These are phyloP conservation scores for Anoura caudifer DNA, from an alignment of 2,113 vertebrate species.

Conservation along the genomic window DNA sequence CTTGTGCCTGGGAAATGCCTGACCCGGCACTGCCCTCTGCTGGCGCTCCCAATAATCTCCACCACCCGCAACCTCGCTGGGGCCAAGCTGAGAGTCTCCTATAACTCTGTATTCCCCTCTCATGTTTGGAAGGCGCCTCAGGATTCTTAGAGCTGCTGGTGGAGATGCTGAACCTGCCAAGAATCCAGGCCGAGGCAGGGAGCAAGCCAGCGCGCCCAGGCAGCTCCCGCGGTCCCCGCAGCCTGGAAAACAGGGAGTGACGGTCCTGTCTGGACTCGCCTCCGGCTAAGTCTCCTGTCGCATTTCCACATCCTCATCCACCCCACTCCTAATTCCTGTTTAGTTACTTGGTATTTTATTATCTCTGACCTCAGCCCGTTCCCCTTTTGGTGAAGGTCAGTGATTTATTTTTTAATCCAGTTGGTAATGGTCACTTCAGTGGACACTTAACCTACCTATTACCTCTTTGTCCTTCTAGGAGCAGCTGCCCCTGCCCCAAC, in stretches of 20 bases:
- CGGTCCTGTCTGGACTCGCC: accelerated
- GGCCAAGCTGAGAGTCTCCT: accelerated
- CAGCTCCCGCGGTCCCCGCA: neutral
- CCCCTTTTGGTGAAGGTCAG: neutral
- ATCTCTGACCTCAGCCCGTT: neutral
- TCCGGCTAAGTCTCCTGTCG: accelerated
- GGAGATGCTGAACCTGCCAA: neutral
- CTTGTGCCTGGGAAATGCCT: neutral
- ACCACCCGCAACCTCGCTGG: neutral
- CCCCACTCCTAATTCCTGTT: neutral
- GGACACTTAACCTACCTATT: neutral
- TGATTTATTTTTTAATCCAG: neutral
- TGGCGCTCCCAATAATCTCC: neutral
- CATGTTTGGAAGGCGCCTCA: neutral
- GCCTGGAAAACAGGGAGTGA: accelerated
- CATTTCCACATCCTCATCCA: neutral
- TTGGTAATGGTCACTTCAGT: neutral
- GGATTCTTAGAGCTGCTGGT: neutral
- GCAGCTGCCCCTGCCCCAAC: neutral
- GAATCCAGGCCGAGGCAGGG: neutral
- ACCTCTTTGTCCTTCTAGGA: neutral
- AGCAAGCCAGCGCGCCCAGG: neutral
- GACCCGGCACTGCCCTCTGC: conserved; percentile 58
- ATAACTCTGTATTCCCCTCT: neutral
- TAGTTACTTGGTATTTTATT: neutral